phyloP scores from a whole-genome alignment of 2,113 vertebrate genomes.

The Phoxinus phoxinus region DNA sequence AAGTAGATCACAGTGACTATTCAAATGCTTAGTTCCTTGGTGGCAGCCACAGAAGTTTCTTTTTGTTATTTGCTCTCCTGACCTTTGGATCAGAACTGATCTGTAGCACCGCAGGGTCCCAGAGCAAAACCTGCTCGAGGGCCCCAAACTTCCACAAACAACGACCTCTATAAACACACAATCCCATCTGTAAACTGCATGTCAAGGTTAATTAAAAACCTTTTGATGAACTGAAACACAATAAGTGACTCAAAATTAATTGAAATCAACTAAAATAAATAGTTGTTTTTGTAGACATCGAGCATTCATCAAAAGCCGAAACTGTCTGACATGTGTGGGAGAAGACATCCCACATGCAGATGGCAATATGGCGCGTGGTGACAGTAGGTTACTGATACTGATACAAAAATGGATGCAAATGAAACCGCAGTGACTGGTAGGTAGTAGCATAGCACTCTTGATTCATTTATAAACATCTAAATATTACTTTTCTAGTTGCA shows the following conservation, averaged over 20 bases:
- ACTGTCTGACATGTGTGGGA: conserved; percentile 18
- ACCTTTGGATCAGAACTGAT: neutral
- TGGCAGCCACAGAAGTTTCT: conserved; percentile 2
- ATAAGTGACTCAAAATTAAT: neutral
- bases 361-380: neutral
- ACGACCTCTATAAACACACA: neutral
- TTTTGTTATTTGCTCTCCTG: conserved; percentile 22
- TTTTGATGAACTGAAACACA: neutral
- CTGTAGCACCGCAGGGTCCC: neutral
- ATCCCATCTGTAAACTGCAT: neutral
- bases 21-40: neutral
- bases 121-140: neutral
- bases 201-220: conserved; percentile 20
- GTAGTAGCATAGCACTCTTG: neutral
- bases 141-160: neutral
- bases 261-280: neutral
- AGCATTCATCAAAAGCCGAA: neutral
- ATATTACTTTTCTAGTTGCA: neutral
- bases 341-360: conserved; percentile 23
- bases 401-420: conserved; percentile 10
- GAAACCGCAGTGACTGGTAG: neutral
- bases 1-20: conserved; percentile 1
- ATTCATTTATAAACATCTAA: neutral
- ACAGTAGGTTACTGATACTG: neutral
- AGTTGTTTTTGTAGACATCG: too few relatives aligned